Evolutionary conservation across 2,797 vertebrate genomes (phyloP).

Genomic region (Sciurus vulgaris): DNA sequence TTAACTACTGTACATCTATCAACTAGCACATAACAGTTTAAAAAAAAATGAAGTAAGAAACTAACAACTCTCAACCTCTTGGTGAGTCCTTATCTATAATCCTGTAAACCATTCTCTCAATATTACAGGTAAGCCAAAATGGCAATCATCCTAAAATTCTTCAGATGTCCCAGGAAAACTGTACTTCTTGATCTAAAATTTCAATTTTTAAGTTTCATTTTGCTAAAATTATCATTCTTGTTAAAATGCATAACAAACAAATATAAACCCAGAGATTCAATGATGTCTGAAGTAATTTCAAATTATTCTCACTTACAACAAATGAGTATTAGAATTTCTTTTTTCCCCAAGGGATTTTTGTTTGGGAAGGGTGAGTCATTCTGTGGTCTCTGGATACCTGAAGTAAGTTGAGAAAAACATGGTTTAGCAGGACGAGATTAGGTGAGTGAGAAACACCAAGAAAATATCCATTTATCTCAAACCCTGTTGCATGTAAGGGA

Average conservation of each 20-base stretch:
- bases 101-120: background rate
- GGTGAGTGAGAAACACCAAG: background rate
- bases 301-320: background rate
- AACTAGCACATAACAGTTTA: background rate
- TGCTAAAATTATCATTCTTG: constrained; percentile 20
- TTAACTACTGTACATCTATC: background rate
- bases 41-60: background rate
- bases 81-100: background rate
- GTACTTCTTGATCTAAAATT: background rate
- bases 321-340: background rate
- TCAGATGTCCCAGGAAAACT: constrained; percentile 30
- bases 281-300: constrained; percentile 2
- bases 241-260: background rate
- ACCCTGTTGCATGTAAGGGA: background rate
- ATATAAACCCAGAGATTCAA: background rate
- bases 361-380: background rate
- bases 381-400: background rate
- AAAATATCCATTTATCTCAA: background rate
- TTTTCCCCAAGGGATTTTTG: background rate
- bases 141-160: background rate
- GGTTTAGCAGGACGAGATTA: background rate
- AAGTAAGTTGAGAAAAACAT: background rate
- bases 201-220: background rate
- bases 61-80: background rate
- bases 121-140: background rate